Evolutionary conservation across 2,888 invertebrate genomes (phyloP), one percentile per base, ranked within the genome.

Genomic region (Microctonus brassicae): DNA sequence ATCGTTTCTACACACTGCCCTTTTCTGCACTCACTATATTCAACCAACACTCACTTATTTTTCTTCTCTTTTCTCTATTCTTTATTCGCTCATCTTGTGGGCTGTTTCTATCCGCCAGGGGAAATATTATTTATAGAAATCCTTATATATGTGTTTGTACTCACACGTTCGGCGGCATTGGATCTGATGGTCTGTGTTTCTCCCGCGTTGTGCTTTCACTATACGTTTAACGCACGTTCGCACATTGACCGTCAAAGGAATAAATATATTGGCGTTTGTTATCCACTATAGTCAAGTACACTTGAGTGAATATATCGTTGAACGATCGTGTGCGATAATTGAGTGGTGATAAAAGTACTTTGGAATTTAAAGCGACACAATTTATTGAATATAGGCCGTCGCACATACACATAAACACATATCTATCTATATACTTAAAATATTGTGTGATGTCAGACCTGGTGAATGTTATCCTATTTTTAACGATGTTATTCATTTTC

Each of bases 91-190:
- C 34, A 60, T 60, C 60, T 22, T 26, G 65, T 11, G 34, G 57
- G 17, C 75, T 76, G 76, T 78, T 77, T 79, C 78, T 79, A 80
- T 79, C 75, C 79, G 76, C 76, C 79, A 76, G 79, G 80, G 77
- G 79, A 79, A 67, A 82, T 79, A 83, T 85, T 86, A 86, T 86
- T 86, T 83, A 86, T 86, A 86, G 86, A 85, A 85, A 84, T 84
- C 83, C 84, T 82, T 85, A 47, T 47, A n/a, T 47, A 47, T 47
- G 47, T 47, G 47, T 47, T 47, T 47, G 81, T 81, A 79, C 81
- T 80, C 82, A 79, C 82, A 62, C 82, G 83, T 82, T 83, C 81
- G 79, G 81, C 80, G 78, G 82, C 83, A 80, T 62, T 17, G 39
- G 34, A 29, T 63, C 64, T 11, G 13, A 83, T 81, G 58, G 62